Evolutionary conservation across 2,797 vertebrate species (phyloP), one percentile per base, ranked within the genome.

Genomic region (Paguma larvata): DNA sequence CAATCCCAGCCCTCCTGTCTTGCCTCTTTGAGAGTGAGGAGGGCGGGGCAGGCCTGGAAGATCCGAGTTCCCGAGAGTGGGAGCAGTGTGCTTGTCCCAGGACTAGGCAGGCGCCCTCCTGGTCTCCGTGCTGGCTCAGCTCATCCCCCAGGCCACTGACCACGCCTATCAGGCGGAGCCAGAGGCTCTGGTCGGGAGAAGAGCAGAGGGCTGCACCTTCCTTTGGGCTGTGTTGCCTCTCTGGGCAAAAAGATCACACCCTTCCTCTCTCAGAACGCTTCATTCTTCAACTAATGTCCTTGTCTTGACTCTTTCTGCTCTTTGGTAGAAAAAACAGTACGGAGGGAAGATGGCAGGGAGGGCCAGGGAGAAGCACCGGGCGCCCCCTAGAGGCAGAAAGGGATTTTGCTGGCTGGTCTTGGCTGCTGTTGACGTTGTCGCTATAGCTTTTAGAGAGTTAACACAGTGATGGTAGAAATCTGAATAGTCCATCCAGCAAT

Each of bases 401-500:
- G 44, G 32, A 75, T 86, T 75, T 88, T 83, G 23, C 27, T 46
- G 68, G 30, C 85, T 83, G n/a, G 32, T 56, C 19, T 59, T 65
- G 32, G 63, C 82, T 67, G 25, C 11, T 2, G 23, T 30, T 89
- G 63, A 84, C 46, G 67, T 27, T 23, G 8, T 34, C 91, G 51
- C 51, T 21, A 3, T 0, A 85, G 27, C 89, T 88, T 65, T 46
- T 18, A 25, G 25, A 83, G 79, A 65, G 32, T 93, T 80, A 78
- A 63, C 14, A 3, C 41, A 34, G 65, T n/a, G 72, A 72, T 46
- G 63, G 63, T 25, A 85, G 44, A 82, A 79, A 59, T 82, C 73
- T 56, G n/a, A 77, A 56, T 88, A 88, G 56, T 91, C 80, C 46
- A 63, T 48, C 70, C 91, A 67, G 67, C 67, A 89, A 85, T 94